A percentile compares a stretch with the other conserved stretches of the same genome.
phyloP scores from a whole-genome alignment of 2,797 vertebrate genomes.

The Odontamblyopus lacepedii region DNA sequence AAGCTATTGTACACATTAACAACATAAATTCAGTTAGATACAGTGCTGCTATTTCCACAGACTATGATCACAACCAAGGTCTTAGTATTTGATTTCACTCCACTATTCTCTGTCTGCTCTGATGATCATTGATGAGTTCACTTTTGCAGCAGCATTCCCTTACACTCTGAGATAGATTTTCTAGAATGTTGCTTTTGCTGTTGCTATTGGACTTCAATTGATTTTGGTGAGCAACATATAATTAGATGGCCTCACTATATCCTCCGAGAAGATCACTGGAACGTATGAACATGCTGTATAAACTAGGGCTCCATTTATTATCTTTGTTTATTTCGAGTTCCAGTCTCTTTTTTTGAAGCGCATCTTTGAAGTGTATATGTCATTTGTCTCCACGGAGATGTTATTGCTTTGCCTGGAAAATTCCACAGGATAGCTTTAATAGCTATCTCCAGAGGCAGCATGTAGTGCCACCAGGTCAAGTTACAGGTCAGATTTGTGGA shows the following conservation, averaged over 20 bases:
- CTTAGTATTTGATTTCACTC: background rate
- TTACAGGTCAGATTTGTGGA: no score
- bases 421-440: background rate
- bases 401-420: background rate
- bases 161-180: conserved; percentile 63
- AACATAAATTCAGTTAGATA: background rate
- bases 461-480: no score
- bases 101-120: conserved; percentile 35
- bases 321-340: no score
- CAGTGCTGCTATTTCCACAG: background rate
- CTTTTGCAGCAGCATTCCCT: conserved; percentile 62
- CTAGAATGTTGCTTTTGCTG: conserved; percentile 58
- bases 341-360: no score
- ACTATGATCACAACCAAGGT: background rate
- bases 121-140: conserved; percentile 72
- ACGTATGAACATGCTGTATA: background rate
- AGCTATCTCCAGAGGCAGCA: no score
- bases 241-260: conserved; percentile 58
- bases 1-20: no score
- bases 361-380: background rate
- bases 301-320: background rate
- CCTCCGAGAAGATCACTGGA: background rate
- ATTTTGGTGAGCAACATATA: conserved; percentile 67
- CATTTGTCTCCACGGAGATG: background rate
- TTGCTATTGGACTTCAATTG: conserved; percentile 66